These are phyloP conservation scores for Tribolium madens DNA, from an alignment of 1,140 invertebrate species.

Conservation along the genomic window DNA sequence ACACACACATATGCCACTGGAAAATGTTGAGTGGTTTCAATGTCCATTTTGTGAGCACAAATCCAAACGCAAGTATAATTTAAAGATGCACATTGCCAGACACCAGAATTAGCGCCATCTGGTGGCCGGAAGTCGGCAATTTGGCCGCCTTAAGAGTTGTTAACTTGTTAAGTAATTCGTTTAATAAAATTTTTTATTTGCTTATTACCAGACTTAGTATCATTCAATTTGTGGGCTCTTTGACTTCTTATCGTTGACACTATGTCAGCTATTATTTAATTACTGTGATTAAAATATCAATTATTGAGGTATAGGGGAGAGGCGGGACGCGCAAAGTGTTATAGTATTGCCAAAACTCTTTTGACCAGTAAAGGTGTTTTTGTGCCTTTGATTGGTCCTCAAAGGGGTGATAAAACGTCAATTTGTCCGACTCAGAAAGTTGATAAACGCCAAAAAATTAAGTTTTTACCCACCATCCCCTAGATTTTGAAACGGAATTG, in stretches of 20 bases:
- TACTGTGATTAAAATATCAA: not conserved
- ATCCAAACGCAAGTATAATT: no score
- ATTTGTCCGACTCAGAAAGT: no score
- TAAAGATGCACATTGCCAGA: not conserved
- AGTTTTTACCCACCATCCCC: not conserved
- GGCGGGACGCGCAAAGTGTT: not conserved
- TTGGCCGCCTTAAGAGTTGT: not conserved
- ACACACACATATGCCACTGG: no score
- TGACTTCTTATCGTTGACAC: not conserved
- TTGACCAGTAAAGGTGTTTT: no score
- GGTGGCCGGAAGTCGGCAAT: not conserved
- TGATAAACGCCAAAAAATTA: no score
- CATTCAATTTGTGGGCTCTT: not conserved
- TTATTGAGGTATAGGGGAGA: not conserved
- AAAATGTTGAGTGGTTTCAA: no score
- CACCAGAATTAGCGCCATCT: not conserved
- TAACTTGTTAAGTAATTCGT: not conserved
- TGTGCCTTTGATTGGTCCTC: no score
- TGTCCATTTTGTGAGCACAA: no score
- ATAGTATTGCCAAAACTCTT: no score
- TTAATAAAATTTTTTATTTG: not conserved
- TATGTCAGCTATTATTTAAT: not conserved
- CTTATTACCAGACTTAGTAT: not conserved
- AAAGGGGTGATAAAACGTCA: no score
- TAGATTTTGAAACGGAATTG: not conserved